Base-by-base conservation (phyloP, 2,797 vertebrate species). In the Salarias fasciatus region DNA sequence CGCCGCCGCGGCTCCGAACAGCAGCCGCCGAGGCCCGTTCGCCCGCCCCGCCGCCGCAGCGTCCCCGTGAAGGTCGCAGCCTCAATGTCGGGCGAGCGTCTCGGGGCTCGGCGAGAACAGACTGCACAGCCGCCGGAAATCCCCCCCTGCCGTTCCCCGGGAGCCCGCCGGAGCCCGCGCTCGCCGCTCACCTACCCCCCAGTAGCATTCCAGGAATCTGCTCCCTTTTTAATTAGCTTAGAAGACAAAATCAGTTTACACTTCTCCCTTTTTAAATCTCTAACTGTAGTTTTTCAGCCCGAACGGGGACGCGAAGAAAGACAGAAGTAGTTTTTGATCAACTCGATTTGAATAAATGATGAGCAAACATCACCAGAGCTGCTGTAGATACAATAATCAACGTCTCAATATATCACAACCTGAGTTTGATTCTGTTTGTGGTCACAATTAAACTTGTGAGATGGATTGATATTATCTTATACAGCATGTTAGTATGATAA, bases 141-240 rank as follows among this genome's bases (percentile, higher is more conserved):
- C 78, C 66, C 63, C 63, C 43, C 31, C 41, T 77, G 52, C 28
- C 61, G 58, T 80, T 88, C 76, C 72, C 75, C 18, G 24, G 18
- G 18, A 85, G 48, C 53, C 59, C 83, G 70, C 69, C 70, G 64
- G 61, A 79, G 45, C 55, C 44, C 14, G 50, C 5, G 47, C 60
- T 75, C 29, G 13, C 56, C 53, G 41, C 63, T 77, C 71, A 70
- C 53, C 13, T 12, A 68, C 71, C 60, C 80, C 72, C 78, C 63
- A 54, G 59, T 76, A 73, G 69, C 73, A 81, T 63, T 75, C 54
- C 51, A 78, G 77, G 68, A 69, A 70, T 76, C 58, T 65, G 61
- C 55, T 78, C 70, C 51, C 58, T 79, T 82, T 85, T 84, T 85
- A 75, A 88, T 85, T 82, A 79, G 72, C 63, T 76, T n/a, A 42